Conservation (phyloP, 1,140 invertebrate species). For the Macrobrachium rosenbergii region DNA sequence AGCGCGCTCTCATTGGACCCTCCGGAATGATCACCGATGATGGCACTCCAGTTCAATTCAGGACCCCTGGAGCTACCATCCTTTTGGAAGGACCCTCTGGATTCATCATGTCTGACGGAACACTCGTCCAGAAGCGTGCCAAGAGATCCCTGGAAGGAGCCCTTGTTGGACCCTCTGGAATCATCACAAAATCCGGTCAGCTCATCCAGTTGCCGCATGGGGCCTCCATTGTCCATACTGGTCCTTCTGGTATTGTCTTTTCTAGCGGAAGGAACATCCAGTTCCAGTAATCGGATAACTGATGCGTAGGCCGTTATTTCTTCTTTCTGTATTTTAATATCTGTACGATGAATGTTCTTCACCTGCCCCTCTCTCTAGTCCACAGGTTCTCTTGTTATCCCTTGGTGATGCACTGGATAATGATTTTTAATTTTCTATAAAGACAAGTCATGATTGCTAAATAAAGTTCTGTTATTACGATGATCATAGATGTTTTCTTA, state of each 20-base stretch:
- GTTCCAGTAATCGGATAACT: constrained; percentile 9
- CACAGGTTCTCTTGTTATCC: no score
- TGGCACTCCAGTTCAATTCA: constrained; percentile 34
- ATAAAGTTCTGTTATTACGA: no score
- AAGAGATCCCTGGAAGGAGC: constrained; percentile 13
- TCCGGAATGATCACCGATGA: constrained; percentile 35
- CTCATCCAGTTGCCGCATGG: constrained; percentile 52
- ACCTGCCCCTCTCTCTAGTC: no score
- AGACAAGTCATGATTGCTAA: no score
- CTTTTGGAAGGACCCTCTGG: constrained; percentile 30
- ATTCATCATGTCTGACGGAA: constrained; percentile 26
- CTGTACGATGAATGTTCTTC: no score
- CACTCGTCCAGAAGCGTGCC: constrained; percentile 38
- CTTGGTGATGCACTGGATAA: no score
- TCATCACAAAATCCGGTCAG: constrained; percentile 9
- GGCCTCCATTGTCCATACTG: constrained; percentile 25
- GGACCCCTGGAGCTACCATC: neutral
- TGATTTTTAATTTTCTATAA: no score
- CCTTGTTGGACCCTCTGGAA: constrained; percentile 30
- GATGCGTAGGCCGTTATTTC: no score
- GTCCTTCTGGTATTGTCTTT: constrained; percentile 59
- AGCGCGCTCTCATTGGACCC: neutral
- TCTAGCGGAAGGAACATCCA: constrained; percentile 60
- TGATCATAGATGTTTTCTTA: no score
- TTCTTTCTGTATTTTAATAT: no score